Base-by-base conservation (phyloP, 1,140 invertebrate genomes). In the Saccostrea glomerata region DNA sequence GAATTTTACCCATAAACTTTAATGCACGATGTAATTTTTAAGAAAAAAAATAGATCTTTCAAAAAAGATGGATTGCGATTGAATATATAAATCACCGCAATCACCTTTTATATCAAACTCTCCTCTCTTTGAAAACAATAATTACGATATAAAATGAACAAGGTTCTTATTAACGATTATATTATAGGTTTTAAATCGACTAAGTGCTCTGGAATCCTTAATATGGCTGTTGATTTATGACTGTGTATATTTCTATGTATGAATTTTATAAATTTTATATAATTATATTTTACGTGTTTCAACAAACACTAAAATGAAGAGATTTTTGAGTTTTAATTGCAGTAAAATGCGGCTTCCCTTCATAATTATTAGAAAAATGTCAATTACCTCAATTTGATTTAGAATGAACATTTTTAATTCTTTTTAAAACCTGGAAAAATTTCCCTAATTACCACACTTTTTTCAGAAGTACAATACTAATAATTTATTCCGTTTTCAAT, bases 1-100 rank as follows among this genome's bases (percentile, higher is more conserved):
- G 30, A 77, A 36, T 77, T 17, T 36, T 77, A 77, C 70, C 70
- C 23, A 77, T 77, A 30, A 77, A 77, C 23, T 30, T 77, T 77
- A 30, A 77, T 63, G 58, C 58, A n/a, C 58, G 58, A 63, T 63
- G 58, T n/a, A 63, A 63, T 63, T 63, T 63, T 63, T 63, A 60
- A 60, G 58, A 60, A 60, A 13, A 11, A 36, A 36, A 36, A 36
- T 36, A 63, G 58, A 63, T 63, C 58, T 63, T 63, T 63, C 58
- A n/a, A 63, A 63, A 36, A n/a, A 63, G 58, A 63, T 63, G 58
- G 58, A 63, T 63, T 36, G 30, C 30, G 0, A 36, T 36, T 63
- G 58, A 63, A 63, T 20, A 63, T 63, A 63, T 63, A 63, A 63
- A 63, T 63, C 58, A 63, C 58, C 5, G n/a, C 58, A 63, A 63